A percentile compares a stretch with the other conserved stretches of the same genome.
Conservation (phyloP, 1,140 invertebrate species). For the Contarinia nasturtii region DNA sequence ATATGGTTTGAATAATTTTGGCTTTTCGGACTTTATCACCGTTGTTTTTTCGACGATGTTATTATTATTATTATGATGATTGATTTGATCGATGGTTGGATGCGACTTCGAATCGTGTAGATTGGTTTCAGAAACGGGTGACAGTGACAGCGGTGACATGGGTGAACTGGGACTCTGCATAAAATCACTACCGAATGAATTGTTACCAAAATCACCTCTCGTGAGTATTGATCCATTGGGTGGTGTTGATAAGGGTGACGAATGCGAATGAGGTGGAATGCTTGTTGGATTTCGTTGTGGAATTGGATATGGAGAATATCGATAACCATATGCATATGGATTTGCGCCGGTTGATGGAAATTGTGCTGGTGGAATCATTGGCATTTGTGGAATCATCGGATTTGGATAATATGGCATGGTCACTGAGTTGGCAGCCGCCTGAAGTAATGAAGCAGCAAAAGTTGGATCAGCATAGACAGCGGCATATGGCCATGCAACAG, state of each 20-base stretch:
- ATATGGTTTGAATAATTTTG: slow-evolving; percentile 48
- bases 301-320: slow-evolving; percentile 25
- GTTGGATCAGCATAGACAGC: slow-evolving; percentile 83
- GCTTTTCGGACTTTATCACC: slow-evolving; percentile 24
- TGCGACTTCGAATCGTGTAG: slow-evolving; percentile 17
- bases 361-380: slow-evolving; percentile 23
- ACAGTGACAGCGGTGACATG: slow-evolving; percentile 20
- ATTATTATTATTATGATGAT: slow-evolving; percentile 10
- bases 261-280: slow-evolving; percentile 4
- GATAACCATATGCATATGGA: slow-evolving; percentile 21
- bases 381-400: slow-evolving; percentile 25
- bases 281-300: slow-evolving; percentile 14
- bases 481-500: slow-evolving; percentile 84
- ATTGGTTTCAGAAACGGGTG: slow-evolving; percentile 22
- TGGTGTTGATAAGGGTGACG: slow-evolving; percentile 7
- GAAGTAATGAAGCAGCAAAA: slow-evolving; percentile 75
- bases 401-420: slow-evolving; percentile 35
- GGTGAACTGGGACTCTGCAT: slow-evolving; percentile 15
- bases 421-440: slow-evolving; percentile 58
- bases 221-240: neutral
- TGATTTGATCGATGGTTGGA: slow-evolving; percentile 7
- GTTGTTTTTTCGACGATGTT: slow-evolving; percentile 10
- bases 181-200: slow-evolving; percentile 10
- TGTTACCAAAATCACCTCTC: slow-evolving; percentile 5
- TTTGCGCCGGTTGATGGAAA: slow-evolving; percentile 15